phyloP scores from a whole-genome alignment of 2,888 invertebrate genomes.

The Aphidoletes aphidimyza region DNA sequence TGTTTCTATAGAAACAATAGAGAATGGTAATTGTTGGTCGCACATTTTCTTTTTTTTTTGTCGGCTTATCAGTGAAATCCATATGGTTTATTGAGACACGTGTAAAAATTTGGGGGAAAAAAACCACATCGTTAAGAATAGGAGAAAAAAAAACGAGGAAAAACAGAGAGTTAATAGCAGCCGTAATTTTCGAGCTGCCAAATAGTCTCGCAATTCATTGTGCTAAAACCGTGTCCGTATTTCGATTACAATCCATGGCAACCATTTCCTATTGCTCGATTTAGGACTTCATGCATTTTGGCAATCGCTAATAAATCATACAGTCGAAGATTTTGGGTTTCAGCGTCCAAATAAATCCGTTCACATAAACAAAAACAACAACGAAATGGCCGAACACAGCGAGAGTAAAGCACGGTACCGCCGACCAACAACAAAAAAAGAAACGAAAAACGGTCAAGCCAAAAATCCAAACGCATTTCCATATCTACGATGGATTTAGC shows the following conservation, averaged over 20 bases:
- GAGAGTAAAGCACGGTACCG: neutral
- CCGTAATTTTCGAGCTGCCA: too few relatives aligned
- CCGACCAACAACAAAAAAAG: neutral
- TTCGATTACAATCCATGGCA: neutral
- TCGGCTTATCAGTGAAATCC: too few relatives aligned
- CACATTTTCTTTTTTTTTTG: too few relatives aligned
- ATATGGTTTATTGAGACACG: too few relatives aligned
- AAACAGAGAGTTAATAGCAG: too few relatives aligned
- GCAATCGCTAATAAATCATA: constrained; percentile 46
- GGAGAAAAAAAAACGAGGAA: too few relatives aligned
- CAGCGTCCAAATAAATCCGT: constrained; percentile 38
- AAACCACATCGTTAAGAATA: too few relatives aligned
- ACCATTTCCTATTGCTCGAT: neutral
- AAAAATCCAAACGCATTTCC: constrained; percentile 6
- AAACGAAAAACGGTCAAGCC: constrained; percentile 7
- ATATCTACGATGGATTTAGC: neutral
- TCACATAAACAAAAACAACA: constrained; percentile 24
- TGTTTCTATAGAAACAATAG: too few relatives aligned
- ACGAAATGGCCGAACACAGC: neutral
- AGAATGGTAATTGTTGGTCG: too few relatives aligned
- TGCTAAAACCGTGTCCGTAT: neutral
- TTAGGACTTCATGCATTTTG: neutral
- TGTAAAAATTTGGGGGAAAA: too few relatives aligned
- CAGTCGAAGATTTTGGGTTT: neutral
- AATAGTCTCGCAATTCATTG: constrained; percentile 48